phyloP scores from a whole-genome alignment of 2,797 vertebrate species.

The Myoxocephalus aenaeus region DNA sequence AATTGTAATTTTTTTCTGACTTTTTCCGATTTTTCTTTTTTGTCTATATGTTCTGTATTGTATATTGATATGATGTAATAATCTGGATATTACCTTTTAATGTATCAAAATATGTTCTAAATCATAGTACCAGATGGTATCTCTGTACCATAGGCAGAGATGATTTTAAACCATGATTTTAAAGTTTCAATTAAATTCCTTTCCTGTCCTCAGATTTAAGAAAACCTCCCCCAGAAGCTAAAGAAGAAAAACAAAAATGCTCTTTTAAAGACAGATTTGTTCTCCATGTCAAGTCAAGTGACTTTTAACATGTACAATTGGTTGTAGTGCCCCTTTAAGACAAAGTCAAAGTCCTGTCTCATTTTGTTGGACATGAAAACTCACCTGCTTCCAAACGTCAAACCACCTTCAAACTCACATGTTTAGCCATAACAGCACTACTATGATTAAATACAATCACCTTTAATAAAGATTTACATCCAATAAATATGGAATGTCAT shows the following conservation, averaged over 20 bases:
- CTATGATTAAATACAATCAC: conserved; percentile 70
- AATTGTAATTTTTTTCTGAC: neutral
- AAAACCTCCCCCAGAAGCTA: neutral
- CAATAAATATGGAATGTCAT: conserved; percentile 76
- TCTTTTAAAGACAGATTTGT: neutral
- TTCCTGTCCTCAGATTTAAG: neutral
- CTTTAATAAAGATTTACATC: conserved; percentile 76
- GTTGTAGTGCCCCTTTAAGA: conserved; percentile 3
- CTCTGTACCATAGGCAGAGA: neutral
- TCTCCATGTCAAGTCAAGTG: neutral
- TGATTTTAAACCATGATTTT: conserved; percentile 1
- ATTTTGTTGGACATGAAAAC: conserved; percentile 39
- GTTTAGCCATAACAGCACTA: conserved; percentile 52
- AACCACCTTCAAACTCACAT: conserved; percentile 3
- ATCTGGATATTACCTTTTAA: neutral
- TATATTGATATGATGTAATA: neutral
- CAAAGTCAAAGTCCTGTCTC: neutral
- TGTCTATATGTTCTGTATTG: neutral
- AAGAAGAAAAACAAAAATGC: neutral
- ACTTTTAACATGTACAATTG: neutral
- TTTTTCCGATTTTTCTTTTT: neutral
- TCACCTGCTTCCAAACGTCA: conserved; percentile 54
- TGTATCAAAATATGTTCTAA: neutral
- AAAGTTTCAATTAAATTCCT: neutral
- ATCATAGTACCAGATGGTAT: neutral